A percentile compares a stretch with the other conserved stretches of the same genome.
phyloP scores from a whole-genome alignment of 64 coral and sea anemone genomes.

The Pocillopora verrucosa region DNA sequence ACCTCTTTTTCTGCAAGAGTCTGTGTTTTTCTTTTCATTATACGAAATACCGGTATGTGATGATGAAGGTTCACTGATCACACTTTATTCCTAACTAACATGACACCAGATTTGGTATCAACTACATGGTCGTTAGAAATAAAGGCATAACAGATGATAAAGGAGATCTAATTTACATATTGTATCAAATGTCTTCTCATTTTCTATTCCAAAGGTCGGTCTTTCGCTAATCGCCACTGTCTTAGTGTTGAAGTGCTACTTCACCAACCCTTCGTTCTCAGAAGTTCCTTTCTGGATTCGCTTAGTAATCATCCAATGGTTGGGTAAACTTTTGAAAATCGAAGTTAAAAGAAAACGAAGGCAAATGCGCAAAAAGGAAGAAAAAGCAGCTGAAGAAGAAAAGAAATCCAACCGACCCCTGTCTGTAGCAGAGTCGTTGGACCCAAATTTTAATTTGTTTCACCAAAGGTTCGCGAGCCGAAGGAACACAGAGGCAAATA shows the following conservation, averaged over 20 bases:
- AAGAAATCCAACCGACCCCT: background rate
- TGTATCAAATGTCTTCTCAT: background rate
- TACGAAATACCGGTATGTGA: no score
- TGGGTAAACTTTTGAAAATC: constrained; percentile 53
- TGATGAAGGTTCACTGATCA: no score
- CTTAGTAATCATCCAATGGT: constrained; percentile 42
- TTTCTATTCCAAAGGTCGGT: constrained; percentile 48
- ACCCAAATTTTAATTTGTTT: constrained; percentile 4
- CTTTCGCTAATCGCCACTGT: constrained; percentile 63
- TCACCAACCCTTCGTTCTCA: constrained; percentile 57
- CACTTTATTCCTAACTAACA: no score
- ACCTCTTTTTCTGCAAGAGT: no score
- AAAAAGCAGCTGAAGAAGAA: background rate
- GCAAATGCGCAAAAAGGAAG: background rate
- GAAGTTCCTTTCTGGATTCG: constrained; percentile 79
- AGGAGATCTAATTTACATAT: no score
- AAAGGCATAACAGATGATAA: no score
- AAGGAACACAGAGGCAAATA: constrained; percentile 21
- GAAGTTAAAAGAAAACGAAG: constrained; percentile 16
- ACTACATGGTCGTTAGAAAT: no score
- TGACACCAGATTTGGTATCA: no score
- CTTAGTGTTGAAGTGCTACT: constrained; percentile 60
- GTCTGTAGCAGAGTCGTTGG: background rate
- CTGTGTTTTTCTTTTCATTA: no score
- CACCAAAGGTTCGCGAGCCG: background rate